Conservation (phyloP, 2,797 vertebrate species). For the Peromyscus attwateri region DNA sequence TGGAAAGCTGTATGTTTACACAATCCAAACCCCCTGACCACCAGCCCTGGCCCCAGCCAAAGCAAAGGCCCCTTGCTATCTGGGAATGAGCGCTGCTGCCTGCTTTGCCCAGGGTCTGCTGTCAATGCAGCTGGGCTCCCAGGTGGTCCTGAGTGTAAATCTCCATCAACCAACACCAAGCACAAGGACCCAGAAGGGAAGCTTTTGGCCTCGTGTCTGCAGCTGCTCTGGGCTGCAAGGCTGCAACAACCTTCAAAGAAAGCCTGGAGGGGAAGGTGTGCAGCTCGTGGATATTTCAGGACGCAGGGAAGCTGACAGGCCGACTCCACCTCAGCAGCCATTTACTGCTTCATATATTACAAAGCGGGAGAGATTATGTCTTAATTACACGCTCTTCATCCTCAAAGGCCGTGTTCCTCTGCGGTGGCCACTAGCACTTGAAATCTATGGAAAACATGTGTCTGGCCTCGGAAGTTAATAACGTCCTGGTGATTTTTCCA, state of each 20-base stretch:
- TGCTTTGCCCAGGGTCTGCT: background rate
- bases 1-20: background rate
- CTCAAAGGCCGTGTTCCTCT: conserved; percentile 1
- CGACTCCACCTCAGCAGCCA: background rate
- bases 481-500: conserved; percentile 12
- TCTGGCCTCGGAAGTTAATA: conserved; percentile 1
- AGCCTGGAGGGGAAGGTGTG: background rate
- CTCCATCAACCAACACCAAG: fast-evolving
- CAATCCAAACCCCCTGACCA: background rate
- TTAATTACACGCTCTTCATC: conserved; percentile 64
- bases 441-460: conserved; percentile 68
- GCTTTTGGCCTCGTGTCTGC: background rate
- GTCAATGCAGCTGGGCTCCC: fast-evolving
- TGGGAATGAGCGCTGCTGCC: background rate
- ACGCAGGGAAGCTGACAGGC: background rate
- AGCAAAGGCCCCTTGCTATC: background rate
- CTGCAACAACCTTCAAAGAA: background rate
- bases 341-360: conserved; percentile 64
- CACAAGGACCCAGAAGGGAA: background rate
- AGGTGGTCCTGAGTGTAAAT: background rate
- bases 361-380: conserved; percentile 64
- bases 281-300: background rate
- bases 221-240: background rate
- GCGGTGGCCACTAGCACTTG: conserved; percentile 48
- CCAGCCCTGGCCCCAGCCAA: background rate